Conservation (phyloP, 2,888 invertebrate genomes). For the Hypomecis atomaria region DNA sequence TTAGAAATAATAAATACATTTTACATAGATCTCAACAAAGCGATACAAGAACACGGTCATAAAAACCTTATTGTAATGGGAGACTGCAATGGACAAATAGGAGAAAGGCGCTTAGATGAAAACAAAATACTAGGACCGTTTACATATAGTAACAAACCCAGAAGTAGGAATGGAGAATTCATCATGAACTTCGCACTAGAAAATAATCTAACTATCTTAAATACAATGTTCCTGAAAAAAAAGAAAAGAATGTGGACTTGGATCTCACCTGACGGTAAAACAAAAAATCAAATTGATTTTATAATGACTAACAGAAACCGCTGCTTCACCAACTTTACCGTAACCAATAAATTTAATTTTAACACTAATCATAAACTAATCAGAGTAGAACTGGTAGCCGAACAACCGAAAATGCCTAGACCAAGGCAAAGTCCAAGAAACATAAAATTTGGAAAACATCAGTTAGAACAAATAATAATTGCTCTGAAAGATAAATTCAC, state of each 20-base stretch:
- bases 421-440: conserved; percentile 34
- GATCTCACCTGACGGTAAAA: no score
- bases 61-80: conserved; percentile 2
- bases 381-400: conserved; percentile 41
- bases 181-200: no score
- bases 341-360: conserved; percentile 36
- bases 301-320: neutral
- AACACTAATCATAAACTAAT: conserved; percentile 43
- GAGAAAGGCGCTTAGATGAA: neutral
- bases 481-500: conserved; percentile 1
- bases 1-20: no score
- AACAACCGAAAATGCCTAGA: conserved; percentile 41
- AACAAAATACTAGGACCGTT: neutral
- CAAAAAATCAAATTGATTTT: neutral
- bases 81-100: conserved; percentile 1
- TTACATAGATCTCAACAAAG: no score
- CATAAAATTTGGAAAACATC: conserved; percentile 28
- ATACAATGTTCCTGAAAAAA: no score
- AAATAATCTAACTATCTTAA: no score
- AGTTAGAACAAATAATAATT: conserved; percentile 33
- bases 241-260: no score
- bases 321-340: neutral
- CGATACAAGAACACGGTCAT: neutral
- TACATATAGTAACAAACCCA: neutral
- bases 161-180: neutral